Evolutionary conservation across 1,140 invertebrate genomes (phyloP), one percentile per base, ranked within the genome.

Genomic region (Pygmarrhopalites habei): DNA sequence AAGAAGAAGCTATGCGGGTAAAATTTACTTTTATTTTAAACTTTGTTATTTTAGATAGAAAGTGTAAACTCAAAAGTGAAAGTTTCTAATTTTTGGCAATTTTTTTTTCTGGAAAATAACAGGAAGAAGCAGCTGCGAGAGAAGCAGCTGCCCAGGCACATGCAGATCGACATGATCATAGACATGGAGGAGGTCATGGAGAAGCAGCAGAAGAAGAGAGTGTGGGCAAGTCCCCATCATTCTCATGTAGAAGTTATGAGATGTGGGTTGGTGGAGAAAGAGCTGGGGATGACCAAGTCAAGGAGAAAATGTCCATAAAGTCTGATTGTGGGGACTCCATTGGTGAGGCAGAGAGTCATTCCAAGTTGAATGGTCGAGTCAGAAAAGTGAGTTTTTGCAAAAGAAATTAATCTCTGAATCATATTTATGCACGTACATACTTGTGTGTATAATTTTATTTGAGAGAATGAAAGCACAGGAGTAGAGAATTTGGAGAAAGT

Each of bases 231-330:
- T 92, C 90, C 30, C 89, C 90, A 10, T 92, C 90, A 73, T 90
- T 87, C 74, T 93, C 90, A 17, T 89, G 87, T 74, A 85, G 88
- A 71, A 92, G 90, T 76, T 92, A 92, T 77, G 90, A 93, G 77
- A 78, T 91, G 52, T 92, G 90, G 77, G 87, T 90, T 55, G 87
- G 86, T 63, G 87, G 90, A 74, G 88, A 90, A 70, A 88, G 88
- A 70, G 86, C 86, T 68, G 86, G 87, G 75, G 84, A 86, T 70
- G 87, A 87, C 79, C 90, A 91, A 80, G 85, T 85, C 72, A 88
- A 89, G 74, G 90, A 94, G 76, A 87, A 88, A 75, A 90, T 91
- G 83, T 92, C 89, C 77, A 86, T 92, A 59, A 83, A 88, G 74
- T 92, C 89, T 74, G 88, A 89, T 71, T 82, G 82, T 74, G 82